phyloP scores from a whole-genome alignment of 2,113 vertebrate species.

The Columbina picui region DNA sequence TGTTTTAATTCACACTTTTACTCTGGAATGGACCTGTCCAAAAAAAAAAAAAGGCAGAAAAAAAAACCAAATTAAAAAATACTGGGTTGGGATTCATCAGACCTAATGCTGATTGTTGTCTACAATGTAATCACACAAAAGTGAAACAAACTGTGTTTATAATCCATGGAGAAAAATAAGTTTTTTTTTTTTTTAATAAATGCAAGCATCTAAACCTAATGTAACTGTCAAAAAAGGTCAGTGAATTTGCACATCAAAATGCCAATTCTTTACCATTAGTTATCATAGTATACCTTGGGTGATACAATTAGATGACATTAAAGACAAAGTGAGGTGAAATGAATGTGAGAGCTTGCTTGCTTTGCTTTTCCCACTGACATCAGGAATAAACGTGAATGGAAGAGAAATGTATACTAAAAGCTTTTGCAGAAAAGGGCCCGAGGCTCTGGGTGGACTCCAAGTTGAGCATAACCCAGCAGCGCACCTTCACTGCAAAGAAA shows the following conservation, averaged over 20 bases:
- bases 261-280: neutral
- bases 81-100: neutral
- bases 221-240: neutral
- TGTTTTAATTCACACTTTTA: neutral
- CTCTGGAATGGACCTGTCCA: neutral
- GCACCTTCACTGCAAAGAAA: neutral
- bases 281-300: neutral
- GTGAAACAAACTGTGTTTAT: neutral
- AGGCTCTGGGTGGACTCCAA: neutral
- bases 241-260: neutral
- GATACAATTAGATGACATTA: neutral
- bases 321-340: neutral
- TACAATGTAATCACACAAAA: neutral
- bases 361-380: neutral
- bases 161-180: neutral
- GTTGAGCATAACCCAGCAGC: neutral
- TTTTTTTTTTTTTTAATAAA: neutral
- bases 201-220: neutral
- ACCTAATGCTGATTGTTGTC: neutral
- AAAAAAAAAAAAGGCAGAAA: neutral
- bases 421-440: neutral
- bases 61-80: neutral
- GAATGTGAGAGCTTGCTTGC: neutral
- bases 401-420: neutral
- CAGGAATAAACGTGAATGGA: neutral